phyloP scores from a whole-genome alignment of 2,113 vertebrate species.

The Panthera uncia region DNA sequence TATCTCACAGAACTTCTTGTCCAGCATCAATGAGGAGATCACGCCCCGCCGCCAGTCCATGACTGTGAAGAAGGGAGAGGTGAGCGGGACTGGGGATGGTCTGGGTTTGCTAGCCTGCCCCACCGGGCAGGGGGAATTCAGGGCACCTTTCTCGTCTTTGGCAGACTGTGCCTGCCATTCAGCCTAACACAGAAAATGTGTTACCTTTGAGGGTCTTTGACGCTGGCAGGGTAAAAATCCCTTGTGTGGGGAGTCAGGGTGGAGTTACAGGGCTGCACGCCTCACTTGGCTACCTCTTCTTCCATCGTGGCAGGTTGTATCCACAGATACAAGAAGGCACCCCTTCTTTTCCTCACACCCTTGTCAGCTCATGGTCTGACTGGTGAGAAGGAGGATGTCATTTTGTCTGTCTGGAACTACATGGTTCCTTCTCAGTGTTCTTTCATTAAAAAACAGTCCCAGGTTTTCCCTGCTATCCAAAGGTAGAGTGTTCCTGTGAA shows the following conservation, averaged over 20 bases:
- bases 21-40: conserved; percentile 97
- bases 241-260: accelerated
- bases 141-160: not conserved
- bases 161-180: not conserved
- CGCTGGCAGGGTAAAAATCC: not conserved
- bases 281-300: not conserved
- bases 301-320: accelerated
- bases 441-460: not conserved
- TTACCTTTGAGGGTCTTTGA: no score
- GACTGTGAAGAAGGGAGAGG: conserved; percentile 97
- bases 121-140: accelerated
- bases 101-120: no score
- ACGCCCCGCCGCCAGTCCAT: conserved; percentile 95
- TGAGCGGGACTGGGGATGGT: conserved; percentile 73
- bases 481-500: not conserved
- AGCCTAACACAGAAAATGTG: not conserved
- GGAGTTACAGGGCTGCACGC: accelerated
- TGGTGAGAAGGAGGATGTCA: accelerated
- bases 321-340: not conserved
- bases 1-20: conserved; percentile 98
- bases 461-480: not conserved
- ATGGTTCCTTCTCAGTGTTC: not conserved
- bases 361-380: accelerated
- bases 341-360: not conserved
- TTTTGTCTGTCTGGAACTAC: not conserved